Base-by-base conservation (phyloP, 2,113 vertebrate species). In the Triplophysa tibetana region DNA sequence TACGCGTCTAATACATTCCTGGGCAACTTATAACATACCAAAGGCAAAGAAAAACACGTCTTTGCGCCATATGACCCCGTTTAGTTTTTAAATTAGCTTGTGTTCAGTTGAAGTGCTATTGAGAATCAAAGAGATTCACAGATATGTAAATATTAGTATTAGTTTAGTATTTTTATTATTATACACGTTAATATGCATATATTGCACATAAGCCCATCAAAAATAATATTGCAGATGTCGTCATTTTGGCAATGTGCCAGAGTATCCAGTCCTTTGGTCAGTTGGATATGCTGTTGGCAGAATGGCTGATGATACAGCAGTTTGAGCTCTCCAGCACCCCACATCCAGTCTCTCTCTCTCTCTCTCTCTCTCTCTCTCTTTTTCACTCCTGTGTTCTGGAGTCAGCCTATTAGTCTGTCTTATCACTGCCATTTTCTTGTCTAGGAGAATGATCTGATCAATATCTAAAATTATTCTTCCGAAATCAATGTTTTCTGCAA, bases 371-470 rank as follows among this genome's bases (percentile, higher is more conserved):
- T 29, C 60, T 43, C 23, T 16, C 10, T 48, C 43, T 38, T 9
- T 64, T 13, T 54, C 41, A 1, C 41, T 19, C 23, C 11, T 24
- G 8, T 41, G 9, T 50, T 64, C 48, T 33, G 4, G 23, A 61
- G 45, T 33, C 29, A 45, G 2, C 4, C 41, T 60, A 19, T 38
- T 13, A 19, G 64, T 52, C 67, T 38, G 64, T 52, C 75, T 38
- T 16, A 77, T 77, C 65, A 19, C 24, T 82, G 29, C 17, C 41
- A 23, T 19, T 62, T 33, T 38, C 64, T 33, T 56, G 38, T 38
- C 50, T 56, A 54, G 26, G 65, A 64, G 80, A 19, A 67, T 43
- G 73, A 41, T 52, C 13, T 21, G 54, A 63, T 75, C 70, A 70
- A 63, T 75, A 62, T 21, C 33, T 38, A 67, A 23, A 33, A 38